These are phyloP conservation scores for Lordiphosa andalusiaca DNA, from an alignment of 2,888 invertebrate species.

Conservation along the genomic window DNA sequence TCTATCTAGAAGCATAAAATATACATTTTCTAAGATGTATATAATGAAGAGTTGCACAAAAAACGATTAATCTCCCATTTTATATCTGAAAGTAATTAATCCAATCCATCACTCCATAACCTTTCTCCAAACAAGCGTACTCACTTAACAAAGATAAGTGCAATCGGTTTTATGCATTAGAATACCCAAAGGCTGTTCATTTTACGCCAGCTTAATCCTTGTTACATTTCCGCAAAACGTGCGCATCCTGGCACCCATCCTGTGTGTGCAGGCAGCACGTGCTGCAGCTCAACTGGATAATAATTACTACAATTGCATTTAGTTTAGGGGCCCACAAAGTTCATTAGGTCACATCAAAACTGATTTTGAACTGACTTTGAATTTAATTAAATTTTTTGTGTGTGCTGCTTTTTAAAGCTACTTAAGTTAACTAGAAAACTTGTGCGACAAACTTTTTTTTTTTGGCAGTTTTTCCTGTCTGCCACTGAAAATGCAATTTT, in stretches of 20 bases:
- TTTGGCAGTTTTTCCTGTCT: not conserved
- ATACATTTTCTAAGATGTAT: no score
- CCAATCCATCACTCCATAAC: not conserved
- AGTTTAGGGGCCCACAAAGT: constrained; percentile 31
- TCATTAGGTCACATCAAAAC: constrained; percentile 13
- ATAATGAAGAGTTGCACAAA: no score
- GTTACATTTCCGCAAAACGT: constrained; percentile 40
- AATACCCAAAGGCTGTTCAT: constrained; percentile 23
- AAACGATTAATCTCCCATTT: not conserved
- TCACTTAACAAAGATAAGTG: constrained; percentile 38
- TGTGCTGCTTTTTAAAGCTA: constrained; percentile 48
- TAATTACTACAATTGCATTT: constrained; percentile 65
- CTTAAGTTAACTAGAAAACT: constrained; percentile 68
- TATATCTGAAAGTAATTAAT: not conserved
- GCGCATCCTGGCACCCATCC: constrained; percentile 10
- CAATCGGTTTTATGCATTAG: constrained; percentile 39
- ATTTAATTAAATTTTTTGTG: constrained; percentile 67
- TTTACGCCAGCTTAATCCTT: constrained; percentile 40
- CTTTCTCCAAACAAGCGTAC: constrained; percentile 18
- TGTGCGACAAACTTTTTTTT: constrained; percentile 34
- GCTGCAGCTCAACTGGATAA: constrained; percentile 43
- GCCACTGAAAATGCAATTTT: constrained; percentile 34
- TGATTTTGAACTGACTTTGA: constrained; percentile 36
- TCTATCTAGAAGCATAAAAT: no score
- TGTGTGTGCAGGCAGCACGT: constrained; percentile 43